Base-by-base conservation (phyloP, 2,888 invertebrate genomes). In the Ditylenchus weischeri region DNA sequence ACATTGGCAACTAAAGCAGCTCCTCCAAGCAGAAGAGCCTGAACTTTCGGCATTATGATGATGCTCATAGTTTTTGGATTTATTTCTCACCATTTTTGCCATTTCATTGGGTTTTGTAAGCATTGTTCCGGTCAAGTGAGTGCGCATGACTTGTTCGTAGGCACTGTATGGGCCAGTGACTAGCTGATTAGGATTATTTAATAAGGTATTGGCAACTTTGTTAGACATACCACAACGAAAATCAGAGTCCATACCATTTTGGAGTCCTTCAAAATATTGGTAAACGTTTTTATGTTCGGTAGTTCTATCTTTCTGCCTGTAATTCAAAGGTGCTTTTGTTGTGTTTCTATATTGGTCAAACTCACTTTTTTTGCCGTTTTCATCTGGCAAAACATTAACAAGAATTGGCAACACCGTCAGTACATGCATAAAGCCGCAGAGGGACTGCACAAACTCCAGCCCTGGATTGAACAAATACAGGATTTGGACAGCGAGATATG, bases 131-230 rank as follows among this genome's bases (percentile, higher is more conserved):
- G 77, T 66, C 49, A 80, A 61, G 15, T 76, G 74, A 18, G 70
- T 71, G 8, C 80, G 71, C 49, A 78, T 65, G 10, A 80, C 62
- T 59, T 75, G 75, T 49, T 80, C 79, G 64, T 79, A 80, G 19
- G 79, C 77, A 23, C 66, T 65, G 65, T 75, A 79, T 0, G 80
- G 80, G n/a, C 73, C 77, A 21, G 72, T 69, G 29, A 76, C 74
- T 64, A 77, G 66, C 70, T 73, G 49, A 69, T 23, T 70, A 10
- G 21, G 8, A 43, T 71, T 8, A 36, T 21, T 36, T 18, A 65
- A 18, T 10, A 51, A n/a, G n/a, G n/a, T n/a, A n/a, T n/a, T n/a
- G n/a, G n/a, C 19, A 19, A 23, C 11, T 38, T 38, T 8, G 38
- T 38, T 36, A 18, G 29, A 60, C 63, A 15, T 66, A 76, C 72